Conservation (phyloP, 2,113 vertebrate genomes). For the Pseudorhombus dupliciocellatus region DNA sequence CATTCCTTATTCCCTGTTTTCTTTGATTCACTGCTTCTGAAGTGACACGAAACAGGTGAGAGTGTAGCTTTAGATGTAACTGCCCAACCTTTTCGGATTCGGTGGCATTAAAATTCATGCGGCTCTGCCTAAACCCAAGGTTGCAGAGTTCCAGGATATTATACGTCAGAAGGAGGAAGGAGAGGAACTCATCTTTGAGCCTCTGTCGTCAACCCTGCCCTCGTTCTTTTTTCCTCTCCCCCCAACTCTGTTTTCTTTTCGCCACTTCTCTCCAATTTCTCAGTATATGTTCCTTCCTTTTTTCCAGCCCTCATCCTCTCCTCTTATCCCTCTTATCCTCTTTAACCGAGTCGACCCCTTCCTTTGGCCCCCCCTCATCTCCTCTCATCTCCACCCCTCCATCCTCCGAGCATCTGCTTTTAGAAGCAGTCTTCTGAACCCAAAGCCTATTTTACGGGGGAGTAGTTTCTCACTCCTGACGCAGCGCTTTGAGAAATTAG, state of each 20-base stretch:
- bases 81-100: constrained; percentile 3
- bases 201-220: constrained; percentile 20
- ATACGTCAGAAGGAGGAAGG: constrained; percentile 20
- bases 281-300: constrained; percentile 11
- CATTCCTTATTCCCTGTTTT: neutral
- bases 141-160: constrained; percentile 30
- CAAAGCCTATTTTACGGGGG: constrained; percentile 73
- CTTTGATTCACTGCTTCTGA: constrained; percentile 1
- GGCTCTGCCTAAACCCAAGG: constrained; percentile 13
- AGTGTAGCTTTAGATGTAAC: constrained; percentile 7
- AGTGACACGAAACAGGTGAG: neutral
- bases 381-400: constrained; percentile 38
- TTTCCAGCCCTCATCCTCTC: constrained; percentile 14
- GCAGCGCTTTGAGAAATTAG: constrained; percentile 72
- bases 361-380: constrained; percentile 5
- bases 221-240: constrained; percentile 10
- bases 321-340: constrained; percentile 32
- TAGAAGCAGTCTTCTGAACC: constrained; percentile 57
- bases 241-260: constrained; percentile 9
- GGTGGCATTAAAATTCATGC: constrained; percentile 7
- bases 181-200: constrained; percentile 9
- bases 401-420: constrained; percentile 51
- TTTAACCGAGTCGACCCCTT: constrained; percentile 26
- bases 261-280: constrained; percentile 17
- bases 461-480: constrained; percentile 65